Evolutionary conservation across 2,888 invertebrate species (phyloP), one percentile per base, ranked within the genome.

Genomic region (Gastracanthus pulcherrimus): DNA sequence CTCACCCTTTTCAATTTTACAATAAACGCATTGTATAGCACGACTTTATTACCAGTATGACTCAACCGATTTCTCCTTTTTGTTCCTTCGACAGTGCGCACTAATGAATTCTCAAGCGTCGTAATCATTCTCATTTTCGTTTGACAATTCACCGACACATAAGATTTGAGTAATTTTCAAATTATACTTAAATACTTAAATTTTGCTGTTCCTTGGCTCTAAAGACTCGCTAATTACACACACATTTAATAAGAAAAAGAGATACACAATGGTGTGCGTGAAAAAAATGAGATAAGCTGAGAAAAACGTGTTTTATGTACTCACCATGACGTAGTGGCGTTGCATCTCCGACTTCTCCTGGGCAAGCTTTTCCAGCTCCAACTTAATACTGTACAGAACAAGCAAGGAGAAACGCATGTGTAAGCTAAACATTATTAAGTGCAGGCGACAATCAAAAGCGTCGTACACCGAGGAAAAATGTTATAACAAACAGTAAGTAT

Each of bases 341-440:
- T 97, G 96, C 95, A 97, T 96, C 93, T 96, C 96, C 84, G 96
- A 96, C 93, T 97, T 97, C 93, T 97, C 97, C 90, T 95, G 95
- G 86, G 95, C 95, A 90, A 97, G 93, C 93, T 97, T 97, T 92
- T 97, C 97, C 92, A 96, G 95, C 93, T 97, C 97, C 94, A 96
- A 93, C 93, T 96, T 96, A 90, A 96, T 93, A 92, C 96, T 96
- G 93, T 83, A 93, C 89, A 91, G 87, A 90, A 87, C 89, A 90
- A 87, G 83, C 81, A 81, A 87, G 89, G 88, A 88, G 88, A 90
- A 89, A 87, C 82, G 87, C 88, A 89, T 85, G 88, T 89, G 88
- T 89, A 88, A 90, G 89, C 88, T 88, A 88, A 86, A 89, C 86
- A 87, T 89, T 88, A 87, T 88, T 89, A 87, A 88, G 87, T 89